Percentiles rank a stretch among this genome's conserved stretches.
Conservation (phyloP, 2,113 vertebrate genomes). For the Probosciger aterrimus region DNA sequence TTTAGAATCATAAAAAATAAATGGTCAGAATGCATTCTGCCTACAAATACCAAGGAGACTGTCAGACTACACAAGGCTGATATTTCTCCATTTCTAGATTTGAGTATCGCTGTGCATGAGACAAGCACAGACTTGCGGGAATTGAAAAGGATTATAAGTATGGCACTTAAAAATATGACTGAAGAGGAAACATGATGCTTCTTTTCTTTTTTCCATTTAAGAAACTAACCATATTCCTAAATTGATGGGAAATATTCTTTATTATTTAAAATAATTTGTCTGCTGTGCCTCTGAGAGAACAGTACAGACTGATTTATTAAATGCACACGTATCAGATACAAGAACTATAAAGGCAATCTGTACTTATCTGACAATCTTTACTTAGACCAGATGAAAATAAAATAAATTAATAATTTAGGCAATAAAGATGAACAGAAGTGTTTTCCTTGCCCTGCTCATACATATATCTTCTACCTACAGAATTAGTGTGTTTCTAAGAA, state of each 20-base stretch:
- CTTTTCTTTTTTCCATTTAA: background rate
- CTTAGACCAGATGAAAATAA: background rate
- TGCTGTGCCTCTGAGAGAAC: background rate
- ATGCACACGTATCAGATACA: background rate
- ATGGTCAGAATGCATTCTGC: background rate
- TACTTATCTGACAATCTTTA: background rate
- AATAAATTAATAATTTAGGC: background rate
- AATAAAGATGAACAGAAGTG: background rate
- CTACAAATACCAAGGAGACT: background rate
- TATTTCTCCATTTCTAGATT: background rate
- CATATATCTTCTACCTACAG: background rate
- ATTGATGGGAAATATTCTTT: background rate
- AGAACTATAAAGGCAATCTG: background rate
- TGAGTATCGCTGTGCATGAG: background rate
- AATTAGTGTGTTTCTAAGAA: background rate
- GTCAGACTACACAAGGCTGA: background rate
- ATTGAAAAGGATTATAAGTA: background rate
- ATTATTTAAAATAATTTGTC: background rate
- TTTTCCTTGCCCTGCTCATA: background rate
- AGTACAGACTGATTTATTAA: background rate
- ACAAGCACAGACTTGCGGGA: background rate
- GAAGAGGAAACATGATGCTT: background rate
- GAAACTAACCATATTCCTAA: background rate
- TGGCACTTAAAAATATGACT: background rate
- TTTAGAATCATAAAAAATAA: background rate